phyloP scores from a whole-genome alignment of 2,113 vertebrate species.

The Ciconia stormi region DNA sequence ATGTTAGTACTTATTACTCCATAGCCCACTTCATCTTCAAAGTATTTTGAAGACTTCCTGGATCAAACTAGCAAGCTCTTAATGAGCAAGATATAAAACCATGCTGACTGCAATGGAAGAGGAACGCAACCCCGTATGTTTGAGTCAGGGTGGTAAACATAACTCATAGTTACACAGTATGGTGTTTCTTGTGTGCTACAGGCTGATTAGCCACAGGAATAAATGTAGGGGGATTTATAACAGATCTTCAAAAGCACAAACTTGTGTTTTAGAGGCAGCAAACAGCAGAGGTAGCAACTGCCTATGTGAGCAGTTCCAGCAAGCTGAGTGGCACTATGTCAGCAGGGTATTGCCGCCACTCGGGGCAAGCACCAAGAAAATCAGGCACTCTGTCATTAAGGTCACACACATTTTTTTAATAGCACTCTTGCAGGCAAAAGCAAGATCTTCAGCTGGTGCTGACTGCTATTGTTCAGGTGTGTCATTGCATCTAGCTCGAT shows the following conservation, averaged over 20 bases:
- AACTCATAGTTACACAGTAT: background rate
- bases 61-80: background rate
- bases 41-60: background rate
- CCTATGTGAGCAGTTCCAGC: background rate
- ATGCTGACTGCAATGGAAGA: background rate
- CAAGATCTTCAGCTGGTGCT: background rate
- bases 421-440: background rate
- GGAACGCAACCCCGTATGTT: background rate
- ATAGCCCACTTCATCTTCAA: background rate
- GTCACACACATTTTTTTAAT: background rate
- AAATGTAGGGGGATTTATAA: background rate
- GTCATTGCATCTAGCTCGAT: background rate
- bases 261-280: background rate
- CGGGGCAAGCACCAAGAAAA: background rate
- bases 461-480: background rate
- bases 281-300: background rate
- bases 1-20: background rate
- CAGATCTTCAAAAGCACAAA: background rate
- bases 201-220: background rate
- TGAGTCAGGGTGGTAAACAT: background rate
- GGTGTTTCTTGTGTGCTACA: background rate
- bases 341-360: background rate
- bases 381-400: background rate
- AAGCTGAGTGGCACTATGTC: background rate
- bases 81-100: background rate